phyloP scores from a whole-genome alignment of 1,140 invertebrate species.

The Daktulosphaira vitifoliae region DNA sequence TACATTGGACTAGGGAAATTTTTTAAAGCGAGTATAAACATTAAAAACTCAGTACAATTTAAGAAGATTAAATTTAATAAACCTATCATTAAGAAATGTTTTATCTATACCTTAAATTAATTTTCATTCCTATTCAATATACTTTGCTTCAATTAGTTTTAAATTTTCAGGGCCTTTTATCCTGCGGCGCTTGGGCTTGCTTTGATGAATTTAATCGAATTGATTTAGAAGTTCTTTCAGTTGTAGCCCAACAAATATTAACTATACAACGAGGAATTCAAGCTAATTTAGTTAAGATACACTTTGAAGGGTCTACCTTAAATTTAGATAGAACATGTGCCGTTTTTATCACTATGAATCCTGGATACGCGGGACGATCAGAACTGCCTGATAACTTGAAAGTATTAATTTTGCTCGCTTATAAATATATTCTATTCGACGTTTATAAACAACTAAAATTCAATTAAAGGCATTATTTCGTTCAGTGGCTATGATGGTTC shows the following conservation, averaged over 20 bases:
- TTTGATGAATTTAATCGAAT: constrained; percentile 93
- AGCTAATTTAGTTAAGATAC: constrained; percentile 58
- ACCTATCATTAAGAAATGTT: too few species aligned
- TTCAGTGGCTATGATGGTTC: constrained; percentile 97
- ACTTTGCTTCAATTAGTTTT: too few species aligned
- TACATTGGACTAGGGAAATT: constrained; percentile 92
- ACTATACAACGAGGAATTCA: constrained; percentile 71
- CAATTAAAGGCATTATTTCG: constrained; percentile 71
- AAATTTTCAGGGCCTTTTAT: constrained; percentile 63
- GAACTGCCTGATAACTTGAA: constrained; percentile 93
- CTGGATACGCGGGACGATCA: constrained; percentile 81
- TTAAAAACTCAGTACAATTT: not conserved
- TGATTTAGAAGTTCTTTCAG: constrained; percentile 79
- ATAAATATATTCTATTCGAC: constrained; percentile 2
- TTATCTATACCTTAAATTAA: too few species aligned
- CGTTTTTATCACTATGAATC: constrained; percentile 95
- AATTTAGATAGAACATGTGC: constrained; percentile 83
- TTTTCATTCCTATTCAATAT: too few species aligned
- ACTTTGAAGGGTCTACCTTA: constrained; percentile 85
- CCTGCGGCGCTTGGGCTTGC: constrained; percentile 93
- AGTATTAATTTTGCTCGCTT: constrained; percentile 43
- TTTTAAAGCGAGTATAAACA: constrained; percentile 59
- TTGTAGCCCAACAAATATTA: constrained; percentile 78
- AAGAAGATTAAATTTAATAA: too few species aligned
- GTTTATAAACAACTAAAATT: not conserved